Evolutionary conservation across 1,140 invertebrate species (phyloP).

Genomic region (Yoshiicerus persimilis): DNA sequence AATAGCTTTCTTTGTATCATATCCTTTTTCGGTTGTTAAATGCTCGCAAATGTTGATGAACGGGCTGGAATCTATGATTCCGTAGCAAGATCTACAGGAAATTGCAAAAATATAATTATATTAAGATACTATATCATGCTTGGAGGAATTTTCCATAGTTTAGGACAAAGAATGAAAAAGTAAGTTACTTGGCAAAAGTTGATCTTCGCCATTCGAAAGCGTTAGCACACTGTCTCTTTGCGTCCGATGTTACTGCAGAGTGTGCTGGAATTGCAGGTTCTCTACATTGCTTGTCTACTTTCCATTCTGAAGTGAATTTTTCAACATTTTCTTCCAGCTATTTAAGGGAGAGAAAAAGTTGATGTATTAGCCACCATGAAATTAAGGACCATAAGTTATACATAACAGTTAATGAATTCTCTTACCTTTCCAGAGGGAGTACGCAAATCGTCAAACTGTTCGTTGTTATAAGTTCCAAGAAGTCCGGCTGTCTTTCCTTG

Average conservation of each 20-base stretch:
- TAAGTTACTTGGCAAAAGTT: background rate
- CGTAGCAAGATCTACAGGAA: conserved; percentile 24
- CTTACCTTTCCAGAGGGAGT: conserved; percentile 32
- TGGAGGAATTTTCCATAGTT: too few relatives aligned
- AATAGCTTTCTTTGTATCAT: conserved; percentile 2
- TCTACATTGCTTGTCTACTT: conserved; percentile 30
- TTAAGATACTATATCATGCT: background rate
- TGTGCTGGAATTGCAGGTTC: conserved; percentile 9
- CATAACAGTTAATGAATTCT: too few relatives aligned
- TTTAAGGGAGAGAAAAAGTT: too few relatives aligned
- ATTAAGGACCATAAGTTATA: too few relatives aligned
- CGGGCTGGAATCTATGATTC: conserved; percentile 18
- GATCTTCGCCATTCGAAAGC: conserved; percentile 20
- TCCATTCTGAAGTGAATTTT: conserved; percentile 28
- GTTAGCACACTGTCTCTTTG: background rate
- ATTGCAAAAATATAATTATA: background rate
- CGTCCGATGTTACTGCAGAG: background rate
- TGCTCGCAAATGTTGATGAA: conserved; percentile 26
- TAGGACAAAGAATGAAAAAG: background rate
- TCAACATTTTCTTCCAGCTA: background rate
- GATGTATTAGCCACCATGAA: background rate
- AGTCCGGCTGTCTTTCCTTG: conserved; percentile 79
- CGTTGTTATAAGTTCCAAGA: conserved; percentile 83
- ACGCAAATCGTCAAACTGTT: conserved; percentile 72
- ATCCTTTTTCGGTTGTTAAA: conserved; percentile 4